A percentile compares a stretch with the other conserved stretches of the same genome.
These are phyloP conservation scores for Stenurella melanura DNA, from an alignment of 2,888 invertebrate species.

Conservation along the genomic window DNA sequence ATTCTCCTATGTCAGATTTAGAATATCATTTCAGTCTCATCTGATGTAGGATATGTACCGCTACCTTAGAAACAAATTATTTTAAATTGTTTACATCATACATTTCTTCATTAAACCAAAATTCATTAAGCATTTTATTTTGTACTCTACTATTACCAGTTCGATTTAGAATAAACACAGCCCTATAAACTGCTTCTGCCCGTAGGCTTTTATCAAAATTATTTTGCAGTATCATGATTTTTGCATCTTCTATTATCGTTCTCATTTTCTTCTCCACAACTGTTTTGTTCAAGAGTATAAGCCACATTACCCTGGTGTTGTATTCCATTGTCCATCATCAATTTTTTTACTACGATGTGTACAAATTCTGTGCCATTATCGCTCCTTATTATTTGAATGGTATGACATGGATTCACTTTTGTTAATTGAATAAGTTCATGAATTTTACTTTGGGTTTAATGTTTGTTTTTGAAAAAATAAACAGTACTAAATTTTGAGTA, in stretches of 20 bases:
- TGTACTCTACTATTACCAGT: conserved; percentile 34
- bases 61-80: conserved; percentile 40
- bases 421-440: conserved; percentile 7
- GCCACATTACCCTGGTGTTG: conserved; percentile 12
- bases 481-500: neutral
- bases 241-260: conserved; percentile 63
- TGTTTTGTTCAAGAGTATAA: conserved; percentile 52
- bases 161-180: conserved; percentile 55
- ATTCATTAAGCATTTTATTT: conserved; percentile 41
- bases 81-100: conserved; percentile 36
- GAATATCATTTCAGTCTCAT: conserved; percentile 45
- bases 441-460: conserved; percentile 10
- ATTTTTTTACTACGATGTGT: conserved; percentile 45
- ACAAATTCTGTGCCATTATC: conserved; percentile 59
- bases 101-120: conserved; percentile 38
- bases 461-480: neutral
- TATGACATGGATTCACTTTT: conserved; percentile 16
- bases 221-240: conserved; percentile 57
- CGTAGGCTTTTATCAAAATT: conserved; percentile 51
- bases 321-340: conserved; percentile 48
- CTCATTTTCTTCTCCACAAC: conserved; percentile 59
- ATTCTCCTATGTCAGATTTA: conserved; percentile 38
- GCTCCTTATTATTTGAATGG: conserved; percentile 41
- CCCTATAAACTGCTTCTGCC: conserved; percentile 56
- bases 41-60: conserved; percentile 43